Base-by-base conservation (phyloP, 2,888 invertebrate species). In the Dryadula phaetusa region DNA sequence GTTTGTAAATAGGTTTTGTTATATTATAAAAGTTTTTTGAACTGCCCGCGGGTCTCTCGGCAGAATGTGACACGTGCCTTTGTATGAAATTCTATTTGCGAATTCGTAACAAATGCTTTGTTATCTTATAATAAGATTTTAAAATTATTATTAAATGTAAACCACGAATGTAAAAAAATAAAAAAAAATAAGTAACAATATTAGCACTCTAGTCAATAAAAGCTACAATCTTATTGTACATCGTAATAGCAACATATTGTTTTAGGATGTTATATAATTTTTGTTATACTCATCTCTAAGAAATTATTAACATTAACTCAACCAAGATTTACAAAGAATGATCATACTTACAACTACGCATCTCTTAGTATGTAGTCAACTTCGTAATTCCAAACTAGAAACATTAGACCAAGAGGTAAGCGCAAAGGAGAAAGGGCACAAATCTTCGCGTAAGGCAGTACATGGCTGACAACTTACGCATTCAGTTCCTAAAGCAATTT, bases 1-100 rank as follows among this genome's bases (percentile, higher is more conserved):
- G 88, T 92, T 92, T 92, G 90, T 88, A 92, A 92, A 92, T 91
- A 92, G 84, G 84, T 86, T 90, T 89, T 90, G 89, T 88, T 88
- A 68, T 66, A 70, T 83, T 80, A 78, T 80, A 64, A 66, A 75
- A 81, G 76, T 77, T 83, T 85, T 82, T 77, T 76, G 76, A 74
- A 75, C 76, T 74, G 75, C 74, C 73, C 72, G 71, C 71, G 69
- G 72, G 70, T 74, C 75, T 72, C 71, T 75, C 71, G 73, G 72
- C 74, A 70, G 66, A 66, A 68, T 64, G 70, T 76, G 73, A 74
- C 77, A 73, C 74, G 76, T 71, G 76, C 73, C 72, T 70, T 72
- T 63, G 64, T 63, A 25, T 4, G n/a, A 16, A 60, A 56, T 65
- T 37, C 34, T 58, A 40, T 58, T 46, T 58, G 47, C 16, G 18